These are phyloP conservation scores for Porites australiensis DNA, from an alignment of 64 coral and sea anemone species.

Conservation along the genomic window DNA sequence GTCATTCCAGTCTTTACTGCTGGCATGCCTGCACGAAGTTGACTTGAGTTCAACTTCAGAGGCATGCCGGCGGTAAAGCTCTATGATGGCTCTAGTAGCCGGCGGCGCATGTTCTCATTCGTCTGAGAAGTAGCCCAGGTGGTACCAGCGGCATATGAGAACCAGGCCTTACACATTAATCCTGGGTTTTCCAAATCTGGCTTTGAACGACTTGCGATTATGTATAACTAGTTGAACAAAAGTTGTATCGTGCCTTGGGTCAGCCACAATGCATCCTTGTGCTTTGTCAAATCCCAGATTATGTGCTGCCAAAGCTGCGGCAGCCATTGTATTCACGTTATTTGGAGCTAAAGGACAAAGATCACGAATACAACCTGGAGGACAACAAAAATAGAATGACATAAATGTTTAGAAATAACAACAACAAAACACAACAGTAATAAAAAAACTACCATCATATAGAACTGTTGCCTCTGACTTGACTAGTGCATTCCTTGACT, in stretches of 20 bases:
- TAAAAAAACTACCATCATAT: slow-evolving; percentile 68
- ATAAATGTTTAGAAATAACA: neutral
- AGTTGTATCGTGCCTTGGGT: slow-evolving; percentile 70
- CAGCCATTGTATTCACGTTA: slow-evolving; percentile 96
- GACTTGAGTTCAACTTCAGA: no score
- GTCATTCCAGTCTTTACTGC: no score
- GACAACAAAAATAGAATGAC: neutral
- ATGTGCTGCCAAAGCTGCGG: slow-evolving; percentile 86
- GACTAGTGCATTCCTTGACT: slow-evolving; percentile 76
- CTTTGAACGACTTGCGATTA: no score
- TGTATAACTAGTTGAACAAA: neutral
- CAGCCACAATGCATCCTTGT: slow-evolving; percentile 87
- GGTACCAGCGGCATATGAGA: no score
- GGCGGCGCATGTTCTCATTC: no score
- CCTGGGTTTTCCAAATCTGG: no score
- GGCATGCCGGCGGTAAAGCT: no score
- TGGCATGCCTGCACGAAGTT: no score
- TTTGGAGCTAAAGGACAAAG: slow-evolving; percentile 92
- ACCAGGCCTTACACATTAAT: no score
- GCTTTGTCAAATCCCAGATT: slow-evolving; percentile 90
- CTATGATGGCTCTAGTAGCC: no score
- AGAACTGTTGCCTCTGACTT: slow-evolving; percentile 53
- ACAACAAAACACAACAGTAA: neutral
- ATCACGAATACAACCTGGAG: slow-evolving; percentile 70
- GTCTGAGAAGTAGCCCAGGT: no score